A percentile compares a stretch with the other conserved stretches of the same genome.
Evolutionary conservation across 2,888 invertebrate species (phyloP).

Genomic region (Cyclophora albipunctata): DNA sequence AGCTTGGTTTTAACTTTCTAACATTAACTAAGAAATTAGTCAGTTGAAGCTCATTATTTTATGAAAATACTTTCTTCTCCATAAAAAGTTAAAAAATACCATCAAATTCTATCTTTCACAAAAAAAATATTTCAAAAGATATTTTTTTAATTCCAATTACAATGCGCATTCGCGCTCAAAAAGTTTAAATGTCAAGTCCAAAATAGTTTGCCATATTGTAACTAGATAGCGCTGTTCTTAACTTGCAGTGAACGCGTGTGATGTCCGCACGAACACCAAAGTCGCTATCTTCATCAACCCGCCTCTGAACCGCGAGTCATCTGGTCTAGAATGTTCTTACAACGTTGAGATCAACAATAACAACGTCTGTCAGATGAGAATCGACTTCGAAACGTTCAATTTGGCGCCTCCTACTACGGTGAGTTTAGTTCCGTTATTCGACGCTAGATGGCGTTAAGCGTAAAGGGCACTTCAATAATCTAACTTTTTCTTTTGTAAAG

Average conservation of each 20-base stretch:
- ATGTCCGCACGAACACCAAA: conserved; percentile 56
- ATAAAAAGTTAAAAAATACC: too few species aligned
- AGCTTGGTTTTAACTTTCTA: not conserved
- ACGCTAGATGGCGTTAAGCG: conserved; percentile 10
- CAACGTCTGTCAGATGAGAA: conserved; percentile 76
- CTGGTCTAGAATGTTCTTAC: conserved; percentile 69
- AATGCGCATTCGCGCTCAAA: too few species aligned
- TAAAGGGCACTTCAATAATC: not conserved
- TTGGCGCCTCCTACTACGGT: conserved; percentile 67
- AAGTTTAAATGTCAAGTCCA: too few species aligned
- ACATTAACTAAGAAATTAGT: not conserved
- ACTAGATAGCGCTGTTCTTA: conserved; percentile 20
- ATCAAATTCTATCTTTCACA: too few species aligned
- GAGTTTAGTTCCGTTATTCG: conserved; percentile 18
- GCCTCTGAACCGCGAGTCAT: conserved; percentile 52
- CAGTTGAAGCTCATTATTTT: too few species aligned
- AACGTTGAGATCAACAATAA: conserved; percentile 74
- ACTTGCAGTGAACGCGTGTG: conserved; percentile 62
- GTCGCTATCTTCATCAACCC: conserved; percentile 68
- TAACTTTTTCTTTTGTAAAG: conserved; percentile 1
- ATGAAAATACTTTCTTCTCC: too few species aligned
- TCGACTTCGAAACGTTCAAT: conserved; percentile 75
- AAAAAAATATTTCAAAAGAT: too few species aligned
- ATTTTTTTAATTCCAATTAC: too few species aligned
- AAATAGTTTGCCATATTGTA: not conserved